Evolutionary conservation across 1,140 invertebrate genomes (phyloP).

Genomic region (Hyles vespertilio): DNA sequence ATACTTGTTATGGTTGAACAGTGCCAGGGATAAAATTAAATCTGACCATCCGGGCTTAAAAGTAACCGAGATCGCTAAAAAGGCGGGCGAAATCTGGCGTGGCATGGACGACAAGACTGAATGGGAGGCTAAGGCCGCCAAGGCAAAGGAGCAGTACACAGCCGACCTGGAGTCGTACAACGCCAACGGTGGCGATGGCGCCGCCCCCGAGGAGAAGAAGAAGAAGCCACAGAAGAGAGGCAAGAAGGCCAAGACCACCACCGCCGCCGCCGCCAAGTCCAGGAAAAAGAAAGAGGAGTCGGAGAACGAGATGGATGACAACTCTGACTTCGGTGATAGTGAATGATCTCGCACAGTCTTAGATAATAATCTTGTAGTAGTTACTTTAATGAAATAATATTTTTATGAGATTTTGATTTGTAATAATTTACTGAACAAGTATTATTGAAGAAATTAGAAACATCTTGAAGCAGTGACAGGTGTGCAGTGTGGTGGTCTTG

Average conservation of each 20-base stretch:
- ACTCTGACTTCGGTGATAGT: constrained; percentile 14
- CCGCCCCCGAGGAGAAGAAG: constrained; percentile 1
- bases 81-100: constrained; percentile 95
- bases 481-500: too few relatives aligned
- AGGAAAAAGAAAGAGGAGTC: constrained; percentile 14
- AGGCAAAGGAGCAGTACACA: constrained; percentile 23
- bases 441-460: too few relatives aligned
- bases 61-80: constrained; percentile 93
- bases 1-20: constrained; percentile 94
- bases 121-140: constrained; percentile 21
- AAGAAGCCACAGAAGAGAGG: constrained; percentile 10
- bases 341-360: constrained; percentile 9
- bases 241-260: constrained; percentile 7
- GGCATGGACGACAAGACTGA: constrained; percentile 86
- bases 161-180: constrained; percentile 21
- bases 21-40: constrained; percentile 89
- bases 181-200: constrained; percentile 16
- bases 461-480: too few relatives aligned
- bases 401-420: too few relatives aligned
- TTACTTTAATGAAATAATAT: constrained; percentile 2
- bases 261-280: constrained; percentile 11
- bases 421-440: too few relatives aligned
- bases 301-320: constrained; percentile 10
- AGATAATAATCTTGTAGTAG: background rate
- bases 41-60: constrained; percentile 89